Percentiles rank a stretch among this genome's conserved stretches.
Evolutionary conservation across 1,140 invertebrate species (phyloP).

Genomic region (Heterodera schachtii): DNA sequence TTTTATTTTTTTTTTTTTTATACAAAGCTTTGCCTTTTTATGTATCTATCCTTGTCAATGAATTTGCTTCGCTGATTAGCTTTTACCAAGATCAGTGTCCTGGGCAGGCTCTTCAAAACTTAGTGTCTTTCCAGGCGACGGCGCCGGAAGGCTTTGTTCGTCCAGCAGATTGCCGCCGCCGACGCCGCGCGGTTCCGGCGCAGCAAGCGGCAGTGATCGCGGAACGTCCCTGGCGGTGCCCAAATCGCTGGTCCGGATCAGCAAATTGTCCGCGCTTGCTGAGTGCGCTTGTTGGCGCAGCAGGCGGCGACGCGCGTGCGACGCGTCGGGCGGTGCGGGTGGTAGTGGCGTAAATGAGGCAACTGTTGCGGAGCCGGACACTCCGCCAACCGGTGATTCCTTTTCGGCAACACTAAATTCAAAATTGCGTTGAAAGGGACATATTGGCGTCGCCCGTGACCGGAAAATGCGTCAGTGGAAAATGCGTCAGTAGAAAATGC

Average conservation of each 20-base stretch:
- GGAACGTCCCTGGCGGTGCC: neutral
- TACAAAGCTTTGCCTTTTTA: too few species aligned
- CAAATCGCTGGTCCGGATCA: constrained; percentile 1
- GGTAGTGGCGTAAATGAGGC: too few species aligned
- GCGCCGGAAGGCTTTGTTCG: neutral
- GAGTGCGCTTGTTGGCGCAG: neutral
- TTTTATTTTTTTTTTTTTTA: too few species aligned
- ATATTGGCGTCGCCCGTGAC: too few species aligned
- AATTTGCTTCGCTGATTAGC: too few species aligned
- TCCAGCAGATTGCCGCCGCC: neutral
- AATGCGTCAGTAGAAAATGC: too few species aligned
- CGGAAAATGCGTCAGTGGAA: too few species aligned
- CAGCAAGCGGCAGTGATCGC: neutral
- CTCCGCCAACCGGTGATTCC: neutral
- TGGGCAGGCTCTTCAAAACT: neutral
- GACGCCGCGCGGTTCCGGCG: neutral
- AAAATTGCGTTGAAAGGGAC: too few species aligned
- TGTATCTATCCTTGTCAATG: neutral
- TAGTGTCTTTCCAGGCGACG: neutral
- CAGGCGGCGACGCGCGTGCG: neutral
- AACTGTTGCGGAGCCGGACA: neutral
- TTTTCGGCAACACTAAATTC: neutral
- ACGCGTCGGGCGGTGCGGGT: neutral
- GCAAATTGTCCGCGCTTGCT: constrained; percentile 8
- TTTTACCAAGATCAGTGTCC: neutral